Conservation (phyloP, 2,888 invertebrate species). For the Oeneis ivallda region DNA sequence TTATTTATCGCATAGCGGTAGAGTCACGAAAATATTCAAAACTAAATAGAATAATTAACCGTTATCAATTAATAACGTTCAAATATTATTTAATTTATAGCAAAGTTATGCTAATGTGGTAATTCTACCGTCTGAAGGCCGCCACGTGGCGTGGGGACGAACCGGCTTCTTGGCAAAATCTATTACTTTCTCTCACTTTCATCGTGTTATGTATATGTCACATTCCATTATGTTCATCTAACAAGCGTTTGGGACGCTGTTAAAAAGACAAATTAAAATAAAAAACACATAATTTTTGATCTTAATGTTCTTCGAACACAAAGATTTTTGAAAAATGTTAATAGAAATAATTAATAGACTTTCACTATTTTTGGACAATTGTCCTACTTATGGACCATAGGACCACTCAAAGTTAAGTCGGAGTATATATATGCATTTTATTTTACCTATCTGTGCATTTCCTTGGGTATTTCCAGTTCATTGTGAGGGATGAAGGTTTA, state of each 20-base stretch:
- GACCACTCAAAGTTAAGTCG: no score
- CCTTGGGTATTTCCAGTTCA: no score
- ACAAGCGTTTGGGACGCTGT: neutral
- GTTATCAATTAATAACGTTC: conserved; percentile 2
- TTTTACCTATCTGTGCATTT: no score
- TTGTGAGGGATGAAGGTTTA: no score
- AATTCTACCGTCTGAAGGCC: conserved; percentile 8
- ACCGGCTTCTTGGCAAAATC: neutral
- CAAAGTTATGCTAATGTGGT: neutral
- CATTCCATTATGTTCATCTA: neutral
- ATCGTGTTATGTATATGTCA: conserved; percentile 6
- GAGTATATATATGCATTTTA: no score
- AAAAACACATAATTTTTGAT: no score
- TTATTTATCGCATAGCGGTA: neutral
- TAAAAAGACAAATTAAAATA: neutral
- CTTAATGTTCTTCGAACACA: no score
- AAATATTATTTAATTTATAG: neutral
- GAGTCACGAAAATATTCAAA: neutral
- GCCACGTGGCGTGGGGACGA: neutral
- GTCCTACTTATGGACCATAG: no score
- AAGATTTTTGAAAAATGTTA: no score
- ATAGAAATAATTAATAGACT: no score
- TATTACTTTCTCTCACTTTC: conserved; percentile 12
- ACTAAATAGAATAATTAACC: neutral
- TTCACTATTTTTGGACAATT: no score